These are phyloP conservation scores for Azemiops feae DNA, from an alignment of 2,113 vertebrate species.

Conservation along the genomic window DNA sequence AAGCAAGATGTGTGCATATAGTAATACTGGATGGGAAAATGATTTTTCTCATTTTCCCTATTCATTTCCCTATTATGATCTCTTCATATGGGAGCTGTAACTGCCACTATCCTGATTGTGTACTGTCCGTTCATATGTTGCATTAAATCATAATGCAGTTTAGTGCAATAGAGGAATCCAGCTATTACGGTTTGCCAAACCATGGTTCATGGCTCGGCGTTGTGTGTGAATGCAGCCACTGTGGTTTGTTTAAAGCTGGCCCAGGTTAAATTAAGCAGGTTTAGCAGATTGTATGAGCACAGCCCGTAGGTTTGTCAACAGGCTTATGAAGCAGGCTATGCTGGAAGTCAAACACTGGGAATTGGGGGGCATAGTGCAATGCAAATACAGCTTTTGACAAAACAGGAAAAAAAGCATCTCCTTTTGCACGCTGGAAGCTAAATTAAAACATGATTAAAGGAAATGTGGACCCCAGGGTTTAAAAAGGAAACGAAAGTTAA, in stretches of 20 bases:
- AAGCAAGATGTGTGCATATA: not conserved
- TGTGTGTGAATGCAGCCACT: not conserved
- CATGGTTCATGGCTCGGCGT: not conserved
- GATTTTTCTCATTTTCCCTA: too few species aligned
- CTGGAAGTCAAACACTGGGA: not conserved
- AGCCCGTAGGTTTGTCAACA: not conserved
- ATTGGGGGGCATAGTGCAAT: conserved; percentile 28
- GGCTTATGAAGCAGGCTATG: not conserved
- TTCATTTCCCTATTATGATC: not conserved
- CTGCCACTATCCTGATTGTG: not conserved
- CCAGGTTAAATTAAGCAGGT: not conserved
- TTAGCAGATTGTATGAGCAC: not conserved
- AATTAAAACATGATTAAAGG: conserved; percentile 48
- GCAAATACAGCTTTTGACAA: not conserved
- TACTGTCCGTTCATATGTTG: not conserved
- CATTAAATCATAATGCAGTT: not conserved
- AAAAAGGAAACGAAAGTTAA: conserved; percentile 55
- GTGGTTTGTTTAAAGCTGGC: not conserved
- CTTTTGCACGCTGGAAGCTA: conserved; percentile 28
- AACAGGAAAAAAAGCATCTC: not conserved
- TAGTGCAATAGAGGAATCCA: not conserved
- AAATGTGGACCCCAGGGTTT: conserved; percentile 37
- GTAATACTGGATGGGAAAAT: not conserved
- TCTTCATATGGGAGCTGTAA: not conserved
- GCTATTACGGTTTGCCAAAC: not conserved